These are phyloP conservation scores for Nemotelus nigrinus DNA, from an alignment of 2,888 invertebrate genomes.

Conservation along the genomic window DNA sequence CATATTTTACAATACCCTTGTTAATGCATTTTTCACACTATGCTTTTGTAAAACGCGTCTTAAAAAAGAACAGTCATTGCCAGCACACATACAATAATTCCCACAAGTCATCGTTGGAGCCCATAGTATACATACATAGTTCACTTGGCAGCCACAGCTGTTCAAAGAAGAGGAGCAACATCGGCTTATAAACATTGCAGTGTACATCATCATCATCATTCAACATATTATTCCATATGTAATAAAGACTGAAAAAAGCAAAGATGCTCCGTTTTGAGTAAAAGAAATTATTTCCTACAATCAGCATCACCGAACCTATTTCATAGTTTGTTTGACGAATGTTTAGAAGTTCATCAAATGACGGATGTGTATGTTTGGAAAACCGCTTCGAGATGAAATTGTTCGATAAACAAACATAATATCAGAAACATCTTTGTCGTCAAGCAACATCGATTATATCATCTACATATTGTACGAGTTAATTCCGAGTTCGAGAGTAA, in stretches of 20 bases:
- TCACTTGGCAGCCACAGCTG: too few species aligned
- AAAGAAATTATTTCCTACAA: too few species aligned
- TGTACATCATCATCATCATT: slow-evolving; percentile 3
- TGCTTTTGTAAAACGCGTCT: not conserved
- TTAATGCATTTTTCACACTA: slow-evolving; percentile 5
- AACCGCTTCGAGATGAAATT: slow-evolving; percentile 46
- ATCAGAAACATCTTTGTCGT: slow-evolving; percentile 37
- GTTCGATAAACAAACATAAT: slow-evolving; percentile 47
- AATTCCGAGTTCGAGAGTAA: not conserved
- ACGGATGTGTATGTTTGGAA: slow-evolving; percentile 38
- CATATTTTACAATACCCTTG: slow-evolving; percentile 8
- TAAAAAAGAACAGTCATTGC: slow-evolving; percentile 29
- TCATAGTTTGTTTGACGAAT: not conserved
- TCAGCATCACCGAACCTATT: not conserved
- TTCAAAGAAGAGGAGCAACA: not conserved
- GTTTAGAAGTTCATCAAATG: not conserved
- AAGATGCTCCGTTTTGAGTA: not conserved
- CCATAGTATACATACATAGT: too few species aligned
- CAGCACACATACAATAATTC: not conserved
- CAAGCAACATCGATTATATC: not conserved
- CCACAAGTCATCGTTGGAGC: too few species aligned
- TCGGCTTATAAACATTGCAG: not conserved
- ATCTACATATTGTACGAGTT: not conserved
- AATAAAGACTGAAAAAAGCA: not conserved
- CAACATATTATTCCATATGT: too few species aligned